Conservation (phyloP, 1,140 invertebrate genomes). For the Platyscapa corneri region DNA sequence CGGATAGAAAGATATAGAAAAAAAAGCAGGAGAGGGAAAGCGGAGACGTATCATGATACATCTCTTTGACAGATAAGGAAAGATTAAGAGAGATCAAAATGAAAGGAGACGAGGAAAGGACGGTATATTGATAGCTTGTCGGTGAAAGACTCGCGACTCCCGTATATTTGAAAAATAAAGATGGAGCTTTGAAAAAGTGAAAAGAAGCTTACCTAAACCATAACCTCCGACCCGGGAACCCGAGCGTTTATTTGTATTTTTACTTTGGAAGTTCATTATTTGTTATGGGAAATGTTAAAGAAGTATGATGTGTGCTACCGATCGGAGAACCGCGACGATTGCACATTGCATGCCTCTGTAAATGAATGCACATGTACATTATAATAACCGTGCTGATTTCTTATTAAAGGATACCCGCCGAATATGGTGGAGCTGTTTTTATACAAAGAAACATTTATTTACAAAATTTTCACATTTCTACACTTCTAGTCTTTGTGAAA, state of each 20-base stretch:
- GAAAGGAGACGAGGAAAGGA: constrained; percentile 51
- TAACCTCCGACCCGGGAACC: constrained; percentile 17
- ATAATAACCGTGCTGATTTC: constrained; percentile 22
- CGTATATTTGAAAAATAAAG: constrained; percentile 47
- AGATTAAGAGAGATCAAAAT: constrained; percentile 55
- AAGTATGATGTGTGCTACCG: constrained; percentile 24
- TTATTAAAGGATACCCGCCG: constrained; percentile 18
- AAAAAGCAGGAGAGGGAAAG: constrained; percentile 19
- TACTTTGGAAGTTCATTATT: constrained; percentile 14
- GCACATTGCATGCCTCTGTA: neutral
- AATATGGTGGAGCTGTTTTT: constrained; percentile 40
- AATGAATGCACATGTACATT: constrained; percentile 11
- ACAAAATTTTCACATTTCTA: constrained; percentile 9
- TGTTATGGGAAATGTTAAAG: constrained; percentile 46
- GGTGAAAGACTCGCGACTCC: constrained; percentile 42
- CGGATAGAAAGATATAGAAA: constrained; percentile 25
- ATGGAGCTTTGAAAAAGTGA: constrained; percentile 45
- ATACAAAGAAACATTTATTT: constrained; percentile 51
- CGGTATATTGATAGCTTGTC: constrained; percentile 40
- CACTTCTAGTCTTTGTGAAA: neutral
- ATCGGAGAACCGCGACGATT: neutral
- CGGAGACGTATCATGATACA: constrained; percentile 49
- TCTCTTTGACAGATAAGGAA: constrained; percentile 54
- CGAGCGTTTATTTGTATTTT: constrained; percentile 36
- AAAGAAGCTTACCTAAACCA: constrained; percentile 44